These are phyloP conservation scores for Oegoconia quadripuncta DNA, from an alignment of 2,888 invertebrate genomes.

Conservation along the genomic window DNA sequence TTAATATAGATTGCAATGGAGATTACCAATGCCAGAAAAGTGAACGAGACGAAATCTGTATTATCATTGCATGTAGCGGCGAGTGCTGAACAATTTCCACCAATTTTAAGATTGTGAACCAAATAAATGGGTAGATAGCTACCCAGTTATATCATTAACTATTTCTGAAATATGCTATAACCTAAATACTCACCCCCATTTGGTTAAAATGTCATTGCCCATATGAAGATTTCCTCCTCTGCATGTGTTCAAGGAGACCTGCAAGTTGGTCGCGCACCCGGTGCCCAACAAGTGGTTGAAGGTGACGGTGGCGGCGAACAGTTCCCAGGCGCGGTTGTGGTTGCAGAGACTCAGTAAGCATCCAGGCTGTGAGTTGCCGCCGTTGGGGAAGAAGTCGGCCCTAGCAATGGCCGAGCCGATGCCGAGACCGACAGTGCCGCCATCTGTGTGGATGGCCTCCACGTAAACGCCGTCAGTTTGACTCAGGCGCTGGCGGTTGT, in stretches of 20 bases:
- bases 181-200: slow-evolving; percentile 31
- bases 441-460: slow-evolving; percentile 47
- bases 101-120: too few species aligned
- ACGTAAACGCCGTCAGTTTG: slow-evolving; percentile 42
- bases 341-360: slow-evolving; percentile 33
- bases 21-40: too few species aligned
- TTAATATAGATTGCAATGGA: too few species aligned
- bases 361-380: slow-evolving; percentile 47
- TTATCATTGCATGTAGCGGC: too few species aligned
- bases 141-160: too few species aligned
- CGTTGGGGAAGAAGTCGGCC: slow-evolving; percentile 77
- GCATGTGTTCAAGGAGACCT: slow-evolving; percentile 30
- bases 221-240: slow-evolving; percentile 27
- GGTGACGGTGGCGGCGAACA: slow-evolving; percentile 38
- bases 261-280: slow-evolving; percentile 25
- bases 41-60: too few species aligned
- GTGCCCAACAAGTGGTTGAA: slow-evolving; percentile 32
- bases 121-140: too few species aligned
- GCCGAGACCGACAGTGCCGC: slow-evolving; percentile 56
- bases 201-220: slow-evolving; percentile 38
- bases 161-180: too few species aligned
- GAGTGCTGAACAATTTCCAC: too few species aligned
- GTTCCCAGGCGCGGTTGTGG: slow-evolving; percentile 40
- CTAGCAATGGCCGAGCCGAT: slow-evolving; percentile 62
- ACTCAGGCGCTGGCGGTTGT: slow-evolving; percentile 22